phyloP scores from a whole-genome alignment of 2,797 vertebrate species.

The Galago senegalensis region DNA sequence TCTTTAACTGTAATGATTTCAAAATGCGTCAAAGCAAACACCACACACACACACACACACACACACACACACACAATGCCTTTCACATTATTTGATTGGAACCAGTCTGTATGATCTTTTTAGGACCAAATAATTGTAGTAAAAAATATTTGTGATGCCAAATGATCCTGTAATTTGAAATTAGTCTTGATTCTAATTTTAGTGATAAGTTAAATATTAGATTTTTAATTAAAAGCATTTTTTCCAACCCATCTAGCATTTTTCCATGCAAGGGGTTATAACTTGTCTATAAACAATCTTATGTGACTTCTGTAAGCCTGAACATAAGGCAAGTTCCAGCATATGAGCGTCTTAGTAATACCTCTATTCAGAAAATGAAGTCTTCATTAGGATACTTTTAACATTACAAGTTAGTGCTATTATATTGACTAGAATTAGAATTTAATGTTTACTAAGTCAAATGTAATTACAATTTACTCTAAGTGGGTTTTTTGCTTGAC shows the following conservation, averaged over 20 bases:
- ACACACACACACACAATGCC: neutral
- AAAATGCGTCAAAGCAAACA: neutral
- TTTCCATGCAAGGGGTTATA: neutral
- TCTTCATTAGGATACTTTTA: slow-evolving; percentile 38
- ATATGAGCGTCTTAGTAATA: neutral
- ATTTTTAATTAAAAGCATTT: slow-evolving; percentile 1
- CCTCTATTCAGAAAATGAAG: neutral
- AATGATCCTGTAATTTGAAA: slow-evolving; percentile 41
- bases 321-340: neutral
- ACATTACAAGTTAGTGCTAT: slow-evolving; percentile 26
- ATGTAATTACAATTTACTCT: neutral
- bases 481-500: slow-evolving; percentile 31
- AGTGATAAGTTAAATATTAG: neutral
- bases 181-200: slow-evolving; percentile 13
- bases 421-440: slow-evolving; percentile 38
- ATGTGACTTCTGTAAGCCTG: neutral
- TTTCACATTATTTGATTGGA: slow-evolving; percentile 60
- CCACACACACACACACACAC: neutral
- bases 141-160: slow-evolving; percentile 26
- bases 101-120: slow-evolving; percentile 3
- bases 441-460: slow-evolving; percentile 38
- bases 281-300: neutral
- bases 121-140: slow-evolving; percentile 24
- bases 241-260: neutral
- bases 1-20: slow-evolving; percentile 28